Conservation (phyloP, 2,113 vertebrate genomes). For the Phoenicopterus ruber region DNA sequence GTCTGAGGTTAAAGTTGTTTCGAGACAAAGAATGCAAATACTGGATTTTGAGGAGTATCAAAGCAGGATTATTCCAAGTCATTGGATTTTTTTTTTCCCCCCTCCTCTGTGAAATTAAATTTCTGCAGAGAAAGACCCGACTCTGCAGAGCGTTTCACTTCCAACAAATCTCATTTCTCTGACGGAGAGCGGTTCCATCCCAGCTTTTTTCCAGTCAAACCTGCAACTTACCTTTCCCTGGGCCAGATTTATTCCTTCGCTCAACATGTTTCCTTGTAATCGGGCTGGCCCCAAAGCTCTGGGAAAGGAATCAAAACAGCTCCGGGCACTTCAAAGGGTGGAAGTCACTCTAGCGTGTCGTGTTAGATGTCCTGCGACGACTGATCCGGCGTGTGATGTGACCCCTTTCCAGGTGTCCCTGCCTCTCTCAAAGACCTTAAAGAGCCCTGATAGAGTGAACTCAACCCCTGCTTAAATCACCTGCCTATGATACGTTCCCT, state of each 20-base stretch:
- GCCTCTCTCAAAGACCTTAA: slow-evolving; percentile 39
- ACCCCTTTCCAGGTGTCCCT: slow-evolving; percentile 37
- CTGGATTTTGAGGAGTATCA: neutral
- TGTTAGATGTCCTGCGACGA: slow-evolving; percentile 13
- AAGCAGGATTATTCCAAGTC: neutral
- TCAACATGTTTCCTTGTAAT: neutral
- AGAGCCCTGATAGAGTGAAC: slow-evolving; percentile 41
- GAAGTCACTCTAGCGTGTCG: neutral
- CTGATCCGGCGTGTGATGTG: neutral
- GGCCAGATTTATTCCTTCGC: slow-evolving; percentile 16
- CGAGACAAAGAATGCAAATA: slow-evolving; percentile 10
- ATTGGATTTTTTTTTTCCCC: neutral
- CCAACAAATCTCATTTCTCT: slow-evolving; percentile 3
- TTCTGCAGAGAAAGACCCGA: neutral
- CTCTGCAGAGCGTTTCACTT: neutral
- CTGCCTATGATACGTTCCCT: neutral
- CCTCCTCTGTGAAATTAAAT: neutral
- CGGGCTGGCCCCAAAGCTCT: neutral
- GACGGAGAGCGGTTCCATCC: neutral
- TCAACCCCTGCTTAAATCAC: slow-evolving; percentile 15
- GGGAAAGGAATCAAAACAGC: slow-evolving; percentile 53
- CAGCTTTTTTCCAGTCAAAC: slow-evolving; percentile 2
- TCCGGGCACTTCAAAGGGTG: slow-evolving; percentile 6
- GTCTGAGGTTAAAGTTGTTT: slow-evolving; percentile 1
- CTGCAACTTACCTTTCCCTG: neutral